A percentile compares a stretch with the other conserved stretches of the same genome.
Evolutionary conservation across 2,113 vertebrate species (phyloP).

Genomic region (Octodon degus): DNA sequence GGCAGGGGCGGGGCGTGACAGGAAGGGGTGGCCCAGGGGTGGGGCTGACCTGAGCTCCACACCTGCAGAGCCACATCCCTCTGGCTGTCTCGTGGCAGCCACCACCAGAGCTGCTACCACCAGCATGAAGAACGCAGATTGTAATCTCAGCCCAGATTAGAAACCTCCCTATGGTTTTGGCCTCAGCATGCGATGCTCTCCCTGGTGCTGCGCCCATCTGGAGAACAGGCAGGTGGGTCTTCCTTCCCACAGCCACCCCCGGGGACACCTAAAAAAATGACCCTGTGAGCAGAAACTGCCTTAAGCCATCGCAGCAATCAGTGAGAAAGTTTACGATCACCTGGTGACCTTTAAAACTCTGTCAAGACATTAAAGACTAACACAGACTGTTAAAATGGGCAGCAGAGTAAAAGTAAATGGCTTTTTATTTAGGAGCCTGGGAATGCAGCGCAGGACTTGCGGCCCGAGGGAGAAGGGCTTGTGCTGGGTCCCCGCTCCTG

Average conservation of each 20-base stretch:
- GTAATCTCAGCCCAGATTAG: rapidly evolving
- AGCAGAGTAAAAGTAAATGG: not conserved
- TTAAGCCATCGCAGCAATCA: not conserved
- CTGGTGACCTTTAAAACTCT: not conserved
- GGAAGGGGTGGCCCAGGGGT: too few relatives aligned
- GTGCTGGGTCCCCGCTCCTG: too few relatives aligned
- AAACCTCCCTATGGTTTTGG: not conserved
- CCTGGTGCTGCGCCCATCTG: rapidly evolving
- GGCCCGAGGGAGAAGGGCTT: too few relatives aligned
- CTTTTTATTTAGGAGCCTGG: not conserved
- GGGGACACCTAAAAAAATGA: not conserved
- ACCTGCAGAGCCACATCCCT: not conserved
- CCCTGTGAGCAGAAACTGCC: rapidly evolving
- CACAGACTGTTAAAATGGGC: not conserved
- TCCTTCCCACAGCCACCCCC: too few relatives aligned
- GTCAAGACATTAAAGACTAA: not conserved
- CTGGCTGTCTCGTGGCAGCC: constrained; percentile 12
- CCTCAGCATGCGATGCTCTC: not conserved
- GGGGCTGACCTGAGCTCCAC: not conserved
- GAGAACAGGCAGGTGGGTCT: not conserved
- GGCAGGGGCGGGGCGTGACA: too few relatives aligned
- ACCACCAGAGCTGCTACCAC: not conserved
- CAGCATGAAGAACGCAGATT: not conserved
- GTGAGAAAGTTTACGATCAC: not conserved
- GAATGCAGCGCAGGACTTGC: not conserved